Percentiles rank a stretch among this genome's conserved stretches.
Evolutionary conservation across 1,140 invertebrate species (phyloP).

Genomic region (Eurosta solidaginis): DNA sequence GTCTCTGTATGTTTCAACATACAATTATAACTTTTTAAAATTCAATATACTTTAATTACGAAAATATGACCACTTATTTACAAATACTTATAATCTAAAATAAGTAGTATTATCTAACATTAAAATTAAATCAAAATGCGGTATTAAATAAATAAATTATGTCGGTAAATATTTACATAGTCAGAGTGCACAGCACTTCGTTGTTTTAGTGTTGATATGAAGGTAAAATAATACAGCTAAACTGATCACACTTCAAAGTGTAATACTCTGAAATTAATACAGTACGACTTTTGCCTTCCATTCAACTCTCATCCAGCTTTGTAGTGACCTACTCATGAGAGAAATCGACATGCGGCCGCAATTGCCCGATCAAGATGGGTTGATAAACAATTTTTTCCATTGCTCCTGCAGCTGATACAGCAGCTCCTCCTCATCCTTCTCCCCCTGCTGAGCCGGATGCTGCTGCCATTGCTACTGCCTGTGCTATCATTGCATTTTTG

Average conservation of each 20-base stretch:
- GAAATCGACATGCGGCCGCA: background rate
- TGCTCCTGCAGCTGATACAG: background rate
- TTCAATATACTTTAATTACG: background rate
- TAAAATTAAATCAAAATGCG: background rate
- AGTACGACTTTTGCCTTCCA: too few relatives aligned
- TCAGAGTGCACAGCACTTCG: conserved; percentile 8
- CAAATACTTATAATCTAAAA: background rate
- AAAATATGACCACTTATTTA: background rate
- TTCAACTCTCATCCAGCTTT: too few relatives aligned
- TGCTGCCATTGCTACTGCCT: background rate
- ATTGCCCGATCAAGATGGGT: too few relatives aligned
- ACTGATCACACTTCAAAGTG: too few relatives aligned
- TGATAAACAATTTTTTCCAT: background rate
- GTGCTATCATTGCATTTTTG: background rate
- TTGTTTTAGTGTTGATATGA: background rate
- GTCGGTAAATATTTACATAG: background rate
- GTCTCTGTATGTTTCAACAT: background rate
- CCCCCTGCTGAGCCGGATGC: too few relatives aligned
- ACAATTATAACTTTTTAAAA: background rate
- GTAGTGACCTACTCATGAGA: background rate
- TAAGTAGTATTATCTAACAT: background rate
- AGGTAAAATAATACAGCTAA: background rate
- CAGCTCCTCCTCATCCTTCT: too few relatives aligned
- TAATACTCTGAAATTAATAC: too few relatives aligned
- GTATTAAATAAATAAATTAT: background rate